Base-by-base conservation (phyloP, 2,888 invertebrate species). In the Neocrepidodera transversa region DNA sequence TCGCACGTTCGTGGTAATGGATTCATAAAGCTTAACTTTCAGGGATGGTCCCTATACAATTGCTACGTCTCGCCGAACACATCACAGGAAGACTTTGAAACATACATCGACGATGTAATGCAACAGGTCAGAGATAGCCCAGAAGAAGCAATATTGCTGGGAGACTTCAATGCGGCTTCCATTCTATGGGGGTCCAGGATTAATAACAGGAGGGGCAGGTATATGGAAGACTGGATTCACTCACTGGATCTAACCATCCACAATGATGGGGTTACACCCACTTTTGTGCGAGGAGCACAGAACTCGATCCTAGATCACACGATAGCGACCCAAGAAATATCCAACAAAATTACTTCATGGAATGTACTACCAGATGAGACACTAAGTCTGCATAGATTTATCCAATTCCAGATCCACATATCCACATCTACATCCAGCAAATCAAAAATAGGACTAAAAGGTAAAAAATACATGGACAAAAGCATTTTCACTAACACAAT, bases 11-110 rank as follows among this genome's bases (percentile, higher is more conserved):
- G 6, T 23, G 6, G 3, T 3, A 23, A 23, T 6, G 23, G 23
- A 5, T 23, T 23, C 6, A 6, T 23, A 6, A 23, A 23, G 23
- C 23, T 23, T 3, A 6, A 23, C 3, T 23, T 23, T 23, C 4
- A 23, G 3, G 6, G 2, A 8, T 8, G 8, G 8, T 7, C 13
- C 5, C 17, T 57, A 10, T 57, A 40, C 17, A 57, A 32, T 23
- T 28, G 35, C 7, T 57, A 45, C 11, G 16, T 57, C 14, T 57
- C 57, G 13, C 50, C 49, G 2, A 42, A 50, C 20, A 11, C 5
- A 8, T 28, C 2, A 2, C 18, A 2, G 4, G 35, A 35, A 3
- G 10, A 13, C 1, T 47, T 47, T 13, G 14, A 30, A 2, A 17
- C 10, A 16, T n/a, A 16, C 7, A 16, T 47, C 7, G 47, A 47